A percentile compares a stretch with the other conserved stretches of the same genome.
phyloP scores from a whole-genome alignment of 1,140 invertebrate species.

The Globodera rostochiensis region DNA sequence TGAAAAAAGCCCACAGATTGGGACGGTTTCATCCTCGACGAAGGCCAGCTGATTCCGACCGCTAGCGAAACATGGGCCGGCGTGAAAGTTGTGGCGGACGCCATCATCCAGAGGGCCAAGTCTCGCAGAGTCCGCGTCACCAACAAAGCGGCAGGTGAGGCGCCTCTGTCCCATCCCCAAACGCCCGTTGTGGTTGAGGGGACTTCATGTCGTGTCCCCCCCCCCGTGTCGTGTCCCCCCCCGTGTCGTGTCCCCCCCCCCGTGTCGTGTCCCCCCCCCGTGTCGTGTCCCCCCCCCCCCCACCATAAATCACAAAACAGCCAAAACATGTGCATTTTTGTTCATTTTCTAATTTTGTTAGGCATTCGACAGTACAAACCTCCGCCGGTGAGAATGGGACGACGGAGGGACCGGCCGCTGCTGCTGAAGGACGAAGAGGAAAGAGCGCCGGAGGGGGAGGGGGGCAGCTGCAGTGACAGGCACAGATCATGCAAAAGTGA shows the following conservation, averaged over 20 bases:
- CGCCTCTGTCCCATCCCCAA: background rate
- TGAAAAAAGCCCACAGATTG: constrained; percentile 48
- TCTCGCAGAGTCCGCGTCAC: background rate
- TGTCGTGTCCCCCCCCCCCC: background rate
- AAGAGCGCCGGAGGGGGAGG: background rate
- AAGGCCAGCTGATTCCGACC: constrained; percentile 61
- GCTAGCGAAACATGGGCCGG: constrained; percentile 64
- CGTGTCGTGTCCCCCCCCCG: too few relatives aligned
- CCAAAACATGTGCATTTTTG: too few relatives aligned
- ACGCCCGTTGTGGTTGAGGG: too few relatives aligned
- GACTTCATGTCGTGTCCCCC: too few relatives aligned
- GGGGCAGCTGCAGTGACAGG: background rate
- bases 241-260: too few relatives aligned
- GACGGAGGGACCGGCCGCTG: background rate
- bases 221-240: too few relatives aligned
- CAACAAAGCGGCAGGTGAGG: constrained; percentile 8
- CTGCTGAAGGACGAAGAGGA: background rate
- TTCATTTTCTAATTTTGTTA: too few relatives aligned
- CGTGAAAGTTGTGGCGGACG: constrained; percentile 62
- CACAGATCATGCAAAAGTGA: constrained; percentile 16
- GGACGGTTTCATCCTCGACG: constrained; percentile 64
- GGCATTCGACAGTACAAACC: too few relatives aligned
- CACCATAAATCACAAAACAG: too few relatives aligned
- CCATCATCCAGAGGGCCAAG: constrained; percentile 52
- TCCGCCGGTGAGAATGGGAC: background rate